Base-by-base conservation (phyloP, 2,888 invertebrate genomes). In the Apodemia duryi region DNA sequence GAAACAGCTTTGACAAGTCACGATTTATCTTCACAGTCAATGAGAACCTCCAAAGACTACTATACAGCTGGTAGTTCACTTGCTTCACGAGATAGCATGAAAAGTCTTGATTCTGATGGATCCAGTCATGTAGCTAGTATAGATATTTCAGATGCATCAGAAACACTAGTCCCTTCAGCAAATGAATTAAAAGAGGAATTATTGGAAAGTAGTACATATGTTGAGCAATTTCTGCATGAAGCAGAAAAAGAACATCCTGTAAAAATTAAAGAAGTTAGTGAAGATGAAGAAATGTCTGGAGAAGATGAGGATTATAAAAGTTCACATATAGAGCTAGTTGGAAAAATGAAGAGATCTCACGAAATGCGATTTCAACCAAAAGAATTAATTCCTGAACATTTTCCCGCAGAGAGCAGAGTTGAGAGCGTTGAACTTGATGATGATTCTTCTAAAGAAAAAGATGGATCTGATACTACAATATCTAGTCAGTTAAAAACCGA, bases 101-200 rank as follows among this genome's bases (percentile, higher is more conserved):
- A 95, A 79, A 97, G 97, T 67, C 90, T 98, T 60, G 97, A 97
- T 78, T 98, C 97, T 2, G 96, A 97, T 84, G 97, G 96, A 71
- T 97, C 97, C 0, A 97, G 97, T 28, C 96, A 97, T 82, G 92
- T 98, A 66, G 97, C 96, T 1, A 97, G 97, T 78, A 94, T 97
- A 70, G 98, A 98, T 86, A 95, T 97, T 51, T 98, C 98, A 46
- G 98, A 98, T 84, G 93, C 96, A 38, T 98, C 98, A 1, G 98
- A 98, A 88, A 99, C 98, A 1, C 86, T 99, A 9, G 96, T 99
- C 10, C 97, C 98, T 13, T 98, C 98, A 2, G 95, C 96, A 9
- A 95, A 96, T 78, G 97, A 97, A 81, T 85, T 95, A 63, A 95
- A 95, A 78, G 95, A 95, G 74, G 95, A 96, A 74, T 93, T 96